phyloP scores from a whole-genome alignment of 2,797 vertebrate genomes.

The Fringilla coelebs region DNA sequence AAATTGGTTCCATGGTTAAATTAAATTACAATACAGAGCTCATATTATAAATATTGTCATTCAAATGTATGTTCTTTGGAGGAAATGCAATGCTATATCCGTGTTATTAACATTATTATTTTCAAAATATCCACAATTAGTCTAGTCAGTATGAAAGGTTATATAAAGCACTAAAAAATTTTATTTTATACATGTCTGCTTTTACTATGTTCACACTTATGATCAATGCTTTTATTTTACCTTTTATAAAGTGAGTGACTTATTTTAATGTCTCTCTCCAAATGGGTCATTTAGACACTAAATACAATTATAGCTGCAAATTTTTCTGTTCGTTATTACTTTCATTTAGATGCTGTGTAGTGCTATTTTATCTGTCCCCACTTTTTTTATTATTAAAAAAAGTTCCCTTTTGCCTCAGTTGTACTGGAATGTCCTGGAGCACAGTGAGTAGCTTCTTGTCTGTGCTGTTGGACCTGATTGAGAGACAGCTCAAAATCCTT shows the following conservation, averaged over 20 bases:
- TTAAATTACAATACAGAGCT: conserved; percentile 59
- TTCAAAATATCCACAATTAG: background rate
- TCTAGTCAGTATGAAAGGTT: background rate
- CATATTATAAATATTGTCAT: conserved; percentile 35
- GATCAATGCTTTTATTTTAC: conserved; percentile 1
- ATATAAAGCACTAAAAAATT: background rate
- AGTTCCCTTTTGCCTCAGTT: background rate
- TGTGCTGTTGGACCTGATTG: background rate
- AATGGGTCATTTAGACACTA: background rate
- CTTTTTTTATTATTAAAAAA: background rate
- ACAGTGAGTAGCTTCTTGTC: background rate
- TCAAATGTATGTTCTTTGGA: conserved; percentile 37
- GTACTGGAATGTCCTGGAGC: background rate
- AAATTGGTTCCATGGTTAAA: conserved; percentile 67
- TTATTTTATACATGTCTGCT: background rate
- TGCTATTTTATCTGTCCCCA: background rate
- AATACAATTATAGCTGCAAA: background rate
- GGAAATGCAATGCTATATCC: background rate
- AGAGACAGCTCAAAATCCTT: background rate
- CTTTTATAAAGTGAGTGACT: background rate
- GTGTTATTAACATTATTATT: background rate
- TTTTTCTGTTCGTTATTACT: background rate
- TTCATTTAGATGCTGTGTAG: background rate
- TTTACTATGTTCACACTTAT: background rate
- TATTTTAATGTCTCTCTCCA: background rate